Evolutionary conservation across 1,140 invertebrate species (phyloP).

Genomic region (Sitobion miscanthi): DNA sequence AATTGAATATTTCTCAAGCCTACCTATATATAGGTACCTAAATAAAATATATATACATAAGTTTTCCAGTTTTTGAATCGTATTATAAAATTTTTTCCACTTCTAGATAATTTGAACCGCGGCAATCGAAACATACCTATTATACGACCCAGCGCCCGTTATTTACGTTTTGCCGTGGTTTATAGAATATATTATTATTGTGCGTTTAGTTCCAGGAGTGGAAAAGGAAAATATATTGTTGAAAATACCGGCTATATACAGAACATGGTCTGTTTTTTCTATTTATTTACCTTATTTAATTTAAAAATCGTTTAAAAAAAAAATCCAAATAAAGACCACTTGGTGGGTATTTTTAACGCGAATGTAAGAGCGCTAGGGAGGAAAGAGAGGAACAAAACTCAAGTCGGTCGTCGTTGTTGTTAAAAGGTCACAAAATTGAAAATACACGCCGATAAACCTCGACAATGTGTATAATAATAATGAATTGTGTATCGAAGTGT

Average conservation of each 20-base stretch:
- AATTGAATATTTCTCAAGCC: background rate
- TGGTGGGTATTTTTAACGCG: background rate
- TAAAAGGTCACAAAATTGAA: conserved; percentile 27
- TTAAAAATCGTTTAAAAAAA: background rate
- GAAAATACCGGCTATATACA: background rate
- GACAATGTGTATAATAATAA: background rate
- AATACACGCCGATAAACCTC: conserved; percentile 6
- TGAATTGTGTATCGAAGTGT: conserved; percentile 27
- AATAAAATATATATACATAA: background rate
- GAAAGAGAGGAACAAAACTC: background rate
- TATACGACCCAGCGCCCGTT: background rate
- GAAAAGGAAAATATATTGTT: background rate
- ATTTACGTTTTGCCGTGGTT: background rate
- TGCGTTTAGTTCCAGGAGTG: background rate
- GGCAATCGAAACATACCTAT: background rate
- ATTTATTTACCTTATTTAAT: conserved; percentile 2
- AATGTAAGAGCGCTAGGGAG: background rate
- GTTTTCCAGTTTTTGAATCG: background rate
- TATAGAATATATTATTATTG: background rate
- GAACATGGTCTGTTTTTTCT: background rate
- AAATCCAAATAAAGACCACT: background rate
- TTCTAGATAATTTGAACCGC: background rate
- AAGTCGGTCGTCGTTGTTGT: background rate
- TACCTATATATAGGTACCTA: background rate
- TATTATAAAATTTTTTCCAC: background rate